Conservation (phyloP, 2,888 invertebrate genomes). For the Hermaeophaga mercurialis region DNA sequence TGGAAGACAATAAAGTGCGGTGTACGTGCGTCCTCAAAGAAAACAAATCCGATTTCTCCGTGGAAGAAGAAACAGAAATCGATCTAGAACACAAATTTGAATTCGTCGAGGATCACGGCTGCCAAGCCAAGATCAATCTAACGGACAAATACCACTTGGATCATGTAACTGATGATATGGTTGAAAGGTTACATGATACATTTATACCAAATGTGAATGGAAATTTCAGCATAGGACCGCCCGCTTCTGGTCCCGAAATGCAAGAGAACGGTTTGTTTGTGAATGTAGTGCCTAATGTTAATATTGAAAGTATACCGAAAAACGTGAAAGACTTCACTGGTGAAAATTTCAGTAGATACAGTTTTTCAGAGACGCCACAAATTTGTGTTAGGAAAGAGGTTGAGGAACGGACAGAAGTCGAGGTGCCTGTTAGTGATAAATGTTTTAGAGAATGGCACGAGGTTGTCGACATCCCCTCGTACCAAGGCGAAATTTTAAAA, state of each 20-base stretch:
- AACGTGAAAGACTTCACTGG: conserved; percentile 47
- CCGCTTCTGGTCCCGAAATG: conserved; percentile 34
- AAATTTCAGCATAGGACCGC: conserved; percentile 45
- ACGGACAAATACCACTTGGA: conserved; percentile 61
- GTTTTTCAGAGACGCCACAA: conserved; percentile 50
- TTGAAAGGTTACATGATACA: conserved; percentile 58
- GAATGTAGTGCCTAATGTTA: conserved; percentile 58
- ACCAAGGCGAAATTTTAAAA: conserved; percentile 79
- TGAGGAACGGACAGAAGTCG: conserved; percentile 41
- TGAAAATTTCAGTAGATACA: conserved; percentile 56
- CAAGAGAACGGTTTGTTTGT: conserved; percentile 48
- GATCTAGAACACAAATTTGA: conserved; percentile 49
- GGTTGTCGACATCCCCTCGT: conserved; percentile 74
- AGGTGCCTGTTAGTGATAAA: conserved; percentile 36
- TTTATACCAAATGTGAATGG: conserved; percentile 53
- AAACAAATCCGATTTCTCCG: conserved; percentile 48
- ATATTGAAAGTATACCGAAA: conserved; percentile 51
- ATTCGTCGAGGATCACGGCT: conserved; percentile 62
- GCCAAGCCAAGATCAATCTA: conserved; percentile 60
- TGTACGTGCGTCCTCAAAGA: conserved; percentile 52
- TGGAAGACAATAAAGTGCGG: conserved; percentile 38
- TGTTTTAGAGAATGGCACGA: conserved; percentile 91
- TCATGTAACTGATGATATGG: conserved; percentile 58
- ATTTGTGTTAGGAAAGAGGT: conserved; percentile 33
- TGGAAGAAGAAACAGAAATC: conserved; percentile 45